Percentiles rank a stretch among this genome's conserved stretches.
Evolutionary conservation across 2,113 vertebrate genomes (phyloP).

Genomic region (Sardina pilchardus): DNA sequence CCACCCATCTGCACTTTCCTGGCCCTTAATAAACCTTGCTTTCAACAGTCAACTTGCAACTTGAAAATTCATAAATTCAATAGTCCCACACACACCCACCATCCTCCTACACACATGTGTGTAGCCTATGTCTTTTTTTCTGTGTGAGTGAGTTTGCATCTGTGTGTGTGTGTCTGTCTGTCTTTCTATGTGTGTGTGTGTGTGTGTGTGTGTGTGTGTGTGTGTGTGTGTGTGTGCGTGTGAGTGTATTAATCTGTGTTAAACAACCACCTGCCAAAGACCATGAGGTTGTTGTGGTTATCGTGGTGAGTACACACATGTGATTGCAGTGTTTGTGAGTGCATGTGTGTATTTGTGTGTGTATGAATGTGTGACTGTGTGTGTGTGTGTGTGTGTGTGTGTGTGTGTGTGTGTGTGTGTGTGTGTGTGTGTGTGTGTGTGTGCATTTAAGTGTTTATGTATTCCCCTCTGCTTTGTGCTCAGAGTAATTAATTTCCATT

Average conservation of each 20-base stretch:
- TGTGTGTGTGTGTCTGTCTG: not conserved
- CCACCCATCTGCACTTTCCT: not conserved
- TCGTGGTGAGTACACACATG: too few species aligned
- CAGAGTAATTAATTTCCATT: slow-evolving; percentile 31
- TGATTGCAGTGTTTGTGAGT: too few species aligned
- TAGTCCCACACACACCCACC: not conserved
- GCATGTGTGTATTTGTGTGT: too few species aligned
- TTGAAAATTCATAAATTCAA: not conserved
- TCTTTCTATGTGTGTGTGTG: not conserved
- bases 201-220: slow-evolving; percentile 5
- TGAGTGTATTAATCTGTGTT: not conserved
- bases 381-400: not conserved
- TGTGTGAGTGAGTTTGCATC: not conserved
- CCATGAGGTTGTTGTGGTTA: too few species aligned
- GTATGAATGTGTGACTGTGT: too few species aligned
- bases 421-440: not conserved
- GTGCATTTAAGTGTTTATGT: not conserved
- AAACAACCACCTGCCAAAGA: not conserved
- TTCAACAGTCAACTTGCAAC: not conserved
- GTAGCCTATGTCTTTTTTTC: not conserved
- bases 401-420: not conserved
- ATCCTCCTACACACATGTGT: not conserved
- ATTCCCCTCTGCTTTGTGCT: not conserved
- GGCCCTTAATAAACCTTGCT: not conserved
- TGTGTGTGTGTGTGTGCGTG: not conserved